These are phyloP conservation scores for Ophion slaviceki DNA, from an alignment of 2,888 invertebrate genomes.

Conservation along the genomic window DNA sequence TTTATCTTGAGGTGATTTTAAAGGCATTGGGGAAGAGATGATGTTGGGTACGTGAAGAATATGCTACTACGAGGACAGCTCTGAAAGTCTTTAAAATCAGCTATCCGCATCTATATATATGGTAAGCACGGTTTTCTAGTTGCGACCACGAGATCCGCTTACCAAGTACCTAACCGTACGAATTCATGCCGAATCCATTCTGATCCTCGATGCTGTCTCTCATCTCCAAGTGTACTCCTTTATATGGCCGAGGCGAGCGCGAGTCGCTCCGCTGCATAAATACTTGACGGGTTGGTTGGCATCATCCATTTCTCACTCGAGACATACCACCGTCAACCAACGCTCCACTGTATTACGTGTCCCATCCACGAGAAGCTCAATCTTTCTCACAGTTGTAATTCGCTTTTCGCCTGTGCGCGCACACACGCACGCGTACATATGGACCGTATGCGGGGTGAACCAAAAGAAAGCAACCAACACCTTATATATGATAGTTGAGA, in stretches of 20 bases:
- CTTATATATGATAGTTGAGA: not conserved
- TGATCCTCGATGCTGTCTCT: conserved; percentile 46
- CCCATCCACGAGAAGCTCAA: conserved; percentile 43
- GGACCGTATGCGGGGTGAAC: not conserved
- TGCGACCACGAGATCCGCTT: conserved; percentile 55
- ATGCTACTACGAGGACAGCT: not conserved
- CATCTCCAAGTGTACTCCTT: conserved; percentile 38
- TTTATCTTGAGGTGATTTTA: not conserved
- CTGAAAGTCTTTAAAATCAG: not conserved
- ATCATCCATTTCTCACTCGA: conserved; percentile 50
- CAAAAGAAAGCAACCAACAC: not conserved
- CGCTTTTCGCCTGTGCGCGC: not conserved
- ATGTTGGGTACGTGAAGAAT: not conserved
- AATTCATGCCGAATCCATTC: conserved; percentile 59
- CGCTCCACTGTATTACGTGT: conserved; percentile 38
- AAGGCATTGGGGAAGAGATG: not conserved
- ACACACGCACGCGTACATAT: not conserved
- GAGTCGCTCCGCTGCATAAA: conserved; percentile 35
- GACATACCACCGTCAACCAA: conserved; percentile 50
- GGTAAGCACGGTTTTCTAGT: conserved; percentile 18
- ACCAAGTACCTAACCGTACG: conserved; percentile 57
- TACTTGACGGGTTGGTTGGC: conserved; percentile 33
- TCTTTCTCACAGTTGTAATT: conserved; percentile 22
- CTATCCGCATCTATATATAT: not conserved
- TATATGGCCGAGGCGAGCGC: conserved; percentile 50